These are phyloP conservation scores for Platycnemis pennipes DNA, from an alignment of 2,888 invertebrate genomes.

Conservation along the genomic window DNA sequence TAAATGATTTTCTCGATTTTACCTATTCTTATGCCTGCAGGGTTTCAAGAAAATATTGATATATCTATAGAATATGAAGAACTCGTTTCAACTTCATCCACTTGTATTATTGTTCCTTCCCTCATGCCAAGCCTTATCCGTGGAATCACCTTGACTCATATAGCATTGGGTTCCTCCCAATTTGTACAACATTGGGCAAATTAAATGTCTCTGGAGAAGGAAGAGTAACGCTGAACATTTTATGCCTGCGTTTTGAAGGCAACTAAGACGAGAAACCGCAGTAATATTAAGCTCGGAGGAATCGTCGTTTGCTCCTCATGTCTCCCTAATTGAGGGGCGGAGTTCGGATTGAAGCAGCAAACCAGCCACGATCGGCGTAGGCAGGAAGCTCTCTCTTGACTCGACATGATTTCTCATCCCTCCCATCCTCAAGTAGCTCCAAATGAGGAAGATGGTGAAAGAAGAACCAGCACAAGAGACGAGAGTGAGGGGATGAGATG, in stretches of 20 bases:
- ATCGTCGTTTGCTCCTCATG: neutral
- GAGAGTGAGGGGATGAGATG: neutral
- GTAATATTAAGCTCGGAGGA: neutral
- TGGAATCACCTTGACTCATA: neutral
- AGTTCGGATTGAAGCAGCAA: neutral
- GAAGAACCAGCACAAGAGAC: neutral
- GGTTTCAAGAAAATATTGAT: too few species aligned
- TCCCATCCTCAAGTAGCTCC: neutral
- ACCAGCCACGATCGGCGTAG: neutral
- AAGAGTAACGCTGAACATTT: neutral
- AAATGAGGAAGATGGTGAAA: neutral
- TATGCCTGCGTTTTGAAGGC: neutral
- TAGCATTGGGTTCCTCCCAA: neutral
- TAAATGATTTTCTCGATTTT: too few species aligned
- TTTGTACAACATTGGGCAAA: neutral
- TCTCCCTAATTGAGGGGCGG: neutral
- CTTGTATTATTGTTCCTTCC: too few species aligned
- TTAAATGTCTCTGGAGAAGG: neutral
- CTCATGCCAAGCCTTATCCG: neutral
- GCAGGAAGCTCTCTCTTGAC: neutral
- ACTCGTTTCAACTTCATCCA: too few species aligned
- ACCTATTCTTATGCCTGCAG: too few species aligned
- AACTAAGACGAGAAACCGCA: neutral
- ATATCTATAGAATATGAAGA: too few species aligned
- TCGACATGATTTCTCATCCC: slow-evolving; percentile 9